Conservation (phyloP, 1,140 invertebrate species). For the Ganaspis sp. region DNA sequence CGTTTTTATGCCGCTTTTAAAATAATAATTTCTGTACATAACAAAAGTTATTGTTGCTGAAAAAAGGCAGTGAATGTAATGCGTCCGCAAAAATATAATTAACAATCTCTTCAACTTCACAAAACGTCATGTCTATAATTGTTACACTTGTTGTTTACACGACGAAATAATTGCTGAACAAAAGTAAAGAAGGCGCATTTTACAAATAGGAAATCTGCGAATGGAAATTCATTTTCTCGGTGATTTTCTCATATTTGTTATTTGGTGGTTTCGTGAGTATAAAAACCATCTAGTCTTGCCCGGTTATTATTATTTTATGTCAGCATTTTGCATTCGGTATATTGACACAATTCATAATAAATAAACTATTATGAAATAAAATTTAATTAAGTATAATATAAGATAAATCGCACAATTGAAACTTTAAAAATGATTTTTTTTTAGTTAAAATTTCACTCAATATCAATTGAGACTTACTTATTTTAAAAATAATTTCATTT, state of each 20-base stretch:
- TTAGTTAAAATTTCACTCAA: too few species aligned
- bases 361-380: too few species aligned
- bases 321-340: background rate
- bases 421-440: too few species aligned
- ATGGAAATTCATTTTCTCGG: background rate
- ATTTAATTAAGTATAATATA: too few species aligned
- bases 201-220: too few species aligned
- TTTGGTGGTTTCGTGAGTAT: background rate
- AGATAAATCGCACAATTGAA: too few species aligned
- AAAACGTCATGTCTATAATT: background rate
- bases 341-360: too few species aligned
- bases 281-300: conserved; percentile 23
- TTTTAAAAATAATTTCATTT: too few species aligned
- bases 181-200: background rate
- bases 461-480: too few species aligned
- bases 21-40: background rate
- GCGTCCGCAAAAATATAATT: conserved; percentile 7
- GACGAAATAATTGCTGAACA: background rate
- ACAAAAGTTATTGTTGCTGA: background rate
- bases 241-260: background rate
- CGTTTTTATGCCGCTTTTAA: too few species aligned
- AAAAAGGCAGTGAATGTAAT: conserved; percentile 3
- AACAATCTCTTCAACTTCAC: background rate
- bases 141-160: background rate
- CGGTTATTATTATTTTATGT: background rate